Base-by-base conservation (phyloP, 2,888 invertebrate species). In the Dolichomitus sp. region DNA sequence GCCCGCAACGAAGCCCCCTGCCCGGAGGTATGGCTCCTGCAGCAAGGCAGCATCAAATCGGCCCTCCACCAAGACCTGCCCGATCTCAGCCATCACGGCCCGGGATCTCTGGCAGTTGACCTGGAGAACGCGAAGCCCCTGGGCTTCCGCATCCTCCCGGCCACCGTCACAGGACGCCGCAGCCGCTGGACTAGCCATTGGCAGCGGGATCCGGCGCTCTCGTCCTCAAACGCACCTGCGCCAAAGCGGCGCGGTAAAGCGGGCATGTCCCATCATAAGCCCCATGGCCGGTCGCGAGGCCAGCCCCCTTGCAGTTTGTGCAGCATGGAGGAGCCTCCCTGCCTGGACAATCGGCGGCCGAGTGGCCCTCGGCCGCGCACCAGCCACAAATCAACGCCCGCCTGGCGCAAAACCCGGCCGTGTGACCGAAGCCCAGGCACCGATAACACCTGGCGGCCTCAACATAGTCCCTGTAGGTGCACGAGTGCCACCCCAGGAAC, bases 401-500 rank as follows among this genome's bases (percentile, higher is more conserved):
- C 57, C 40, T 5, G 1, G 40, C 0, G 23, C 33, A 33, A 7
- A 33, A 33, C 33, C 6, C 6, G 33, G 33, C 9, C 7, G 9
- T 37, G 37, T 37, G 69, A 19, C 27, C 54, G 69, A 42, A 70
- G 23, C 54, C 42, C 5, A 54, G 54, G 14, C 57, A 57, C 6
- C 30, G 30, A 14, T 4, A 57, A 11, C 63, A 52, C 12, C 75
- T 42, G 12, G 9, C 66, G 6, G 45, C 75, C 9, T 75, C 66
- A 4, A 66, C 66, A 23, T 66, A 75, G 11, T 75, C 66, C 57
- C 48, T 11, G 37, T 66, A 42, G 12, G 19, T 9, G 48, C 66
- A 75, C 14, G 57, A 66, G 19, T 57, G 12, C 75, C 75, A 75
- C n/a, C 75, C 57, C 7, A 75, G 57, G 57, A 57, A 42, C 23